Percentiles rank a stretch among this genome's conserved stretches.
These are phyloP conservation scores for Lottia gigantea DNA, from an alignment of 2,888 invertebrate species.

Conservation along the genomic window DNA sequence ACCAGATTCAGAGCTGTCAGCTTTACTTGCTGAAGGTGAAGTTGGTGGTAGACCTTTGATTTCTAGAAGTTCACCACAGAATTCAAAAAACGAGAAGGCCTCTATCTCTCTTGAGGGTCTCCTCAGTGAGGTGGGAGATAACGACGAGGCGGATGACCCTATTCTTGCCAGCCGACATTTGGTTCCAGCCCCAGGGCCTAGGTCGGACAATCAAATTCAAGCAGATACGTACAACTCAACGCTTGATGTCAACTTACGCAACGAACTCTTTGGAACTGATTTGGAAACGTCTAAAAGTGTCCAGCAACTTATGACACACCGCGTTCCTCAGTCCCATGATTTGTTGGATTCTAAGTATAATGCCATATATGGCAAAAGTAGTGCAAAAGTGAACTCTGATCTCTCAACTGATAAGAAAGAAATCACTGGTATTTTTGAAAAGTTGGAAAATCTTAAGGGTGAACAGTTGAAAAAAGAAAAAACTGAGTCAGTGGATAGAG, in stretches of 20 bases:
- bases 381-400: slow-evolving; percentile 11
- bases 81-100: slow-evolving; percentile 62
- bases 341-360: slow-evolving; percentile 18
- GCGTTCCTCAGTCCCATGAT: not conserved
- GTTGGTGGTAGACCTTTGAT: slow-evolving; percentile 11
- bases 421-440: slow-evolving; percentile 36
- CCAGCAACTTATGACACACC: slow-evolving; percentile 1
- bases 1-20: slow-evolving; percentile 40
- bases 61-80: slow-evolving; percentile 27
- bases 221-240: slow-evolving; percentile 16
- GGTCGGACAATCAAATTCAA: slow-evolving; percentile 4
- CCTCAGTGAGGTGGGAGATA: slow-evolving; percentile 57
- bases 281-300: slow-evolving; percentile 14
- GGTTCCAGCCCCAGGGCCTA: not conserved
- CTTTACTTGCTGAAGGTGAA: slow-evolving; percentile 26
- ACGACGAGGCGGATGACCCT: slow-evolving; percentile 55
- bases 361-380: not conserved
- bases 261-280: slow-evolving; percentile 14
- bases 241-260: slow-evolving; percentile 11
- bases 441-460: slow-evolving; percentile 22
- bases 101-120: slow-evolving; percentile 62
- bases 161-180: slow-evolving; percentile 28
- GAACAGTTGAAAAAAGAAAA: slow-evolving; percentile 19
- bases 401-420: slow-evolving; percentile 17
- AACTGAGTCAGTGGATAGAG: slow-evolving; percentile 24